Conservation (phyloP, 2,888 invertebrate species). For the Chrysina gloriosa region DNA sequence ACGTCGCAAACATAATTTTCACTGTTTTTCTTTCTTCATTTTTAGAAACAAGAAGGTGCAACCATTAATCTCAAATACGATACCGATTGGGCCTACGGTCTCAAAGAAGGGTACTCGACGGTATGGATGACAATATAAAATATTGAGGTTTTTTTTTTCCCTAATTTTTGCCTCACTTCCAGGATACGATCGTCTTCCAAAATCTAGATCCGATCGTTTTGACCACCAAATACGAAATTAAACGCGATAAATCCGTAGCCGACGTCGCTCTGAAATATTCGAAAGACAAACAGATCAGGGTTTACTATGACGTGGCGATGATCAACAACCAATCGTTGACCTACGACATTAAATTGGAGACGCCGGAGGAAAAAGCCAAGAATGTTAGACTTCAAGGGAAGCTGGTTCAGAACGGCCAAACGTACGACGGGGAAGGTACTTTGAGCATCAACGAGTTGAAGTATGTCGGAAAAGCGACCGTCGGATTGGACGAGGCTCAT, state of each 20-base stretch:
- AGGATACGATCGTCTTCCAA: slow-evolving; percentile 61
- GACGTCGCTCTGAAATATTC: slow-evolving; percentile 57
- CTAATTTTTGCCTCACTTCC: too few species aligned
- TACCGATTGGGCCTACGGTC: slow-evolving; percentile 25
- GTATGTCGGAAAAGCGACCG: slow-evolving; percentile 68
- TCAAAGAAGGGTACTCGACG: slow-evolving; percentile 47
- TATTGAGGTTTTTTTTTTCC: too few species aligned
- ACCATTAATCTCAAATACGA: slow-evolving; percentile 70
- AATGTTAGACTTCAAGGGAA: slow-evolving; percentile 66
- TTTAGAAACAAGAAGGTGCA: slow-evolving; percentile 62
- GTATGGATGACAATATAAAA: too few species aligned
- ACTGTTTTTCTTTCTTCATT: slow-evolving; percentile 30
- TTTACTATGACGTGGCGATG: slow-evolving; percentile 57
- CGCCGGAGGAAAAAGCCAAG: slow-evolving; percentile 67
- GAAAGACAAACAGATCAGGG: slow-evolving; percentile 62
- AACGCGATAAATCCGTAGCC: slow-evolving; percentile 53
- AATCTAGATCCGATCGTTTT: slow-evolving; percentile 62
- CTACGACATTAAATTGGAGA: slow-evolving; percentile 64
- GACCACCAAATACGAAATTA: slow-evolving; percentile 60
- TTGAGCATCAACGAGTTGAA: slow-evolving; percentile 71
- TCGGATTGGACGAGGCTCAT: slow-evolving; percentile 68
- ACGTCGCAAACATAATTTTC: too few species aligned
- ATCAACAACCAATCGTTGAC: slow-evolving; percentile 62
- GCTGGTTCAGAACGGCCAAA: slow-evolving; percentile 53
- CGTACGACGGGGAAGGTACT: slow-evolving; percentile 61